Conservation (phyloP, 2,888 invertebrate genomes). For the Tetragnatha montana region DNA sequence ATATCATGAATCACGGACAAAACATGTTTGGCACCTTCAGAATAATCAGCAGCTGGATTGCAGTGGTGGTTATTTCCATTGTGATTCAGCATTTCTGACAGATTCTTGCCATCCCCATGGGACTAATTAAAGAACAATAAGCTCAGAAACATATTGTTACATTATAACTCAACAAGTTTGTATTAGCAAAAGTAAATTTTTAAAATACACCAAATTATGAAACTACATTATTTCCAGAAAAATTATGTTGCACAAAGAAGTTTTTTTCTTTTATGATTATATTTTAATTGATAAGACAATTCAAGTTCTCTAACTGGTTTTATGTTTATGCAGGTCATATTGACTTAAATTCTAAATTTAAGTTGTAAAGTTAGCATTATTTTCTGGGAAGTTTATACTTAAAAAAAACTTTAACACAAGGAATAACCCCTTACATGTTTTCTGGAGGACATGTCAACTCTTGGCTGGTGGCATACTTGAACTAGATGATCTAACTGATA, state of each 20-base stretch:
- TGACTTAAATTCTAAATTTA: not conserved
- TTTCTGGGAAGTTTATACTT: not conserved
- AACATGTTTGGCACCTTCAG: slow-evolving; percentile 95
- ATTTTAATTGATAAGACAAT: not conserved
- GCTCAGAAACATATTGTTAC: not conserved
- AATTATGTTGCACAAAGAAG: no score
- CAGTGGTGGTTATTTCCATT: slow-evolving; percentile 82
- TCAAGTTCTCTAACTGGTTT: no score
- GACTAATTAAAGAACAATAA: slow-evolving; percentile 74
- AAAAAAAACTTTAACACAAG: not conserved
- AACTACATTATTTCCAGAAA: not conserved
- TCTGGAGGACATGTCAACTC: slow-evolving; percentile 76
- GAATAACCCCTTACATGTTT: slow-evolving; percentile 79
- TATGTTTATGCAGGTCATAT: not conserved
- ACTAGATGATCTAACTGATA: slow-evolving; percentile 96
- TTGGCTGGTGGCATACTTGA: slow-evolving; percentile 91
- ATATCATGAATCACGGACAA: slow-evolving; percentile 97
- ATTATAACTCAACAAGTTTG: not conserved
- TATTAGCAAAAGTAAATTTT: not conserved
- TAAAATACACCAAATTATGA: not conserved
- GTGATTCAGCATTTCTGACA: slow-evolving; percentile 76
- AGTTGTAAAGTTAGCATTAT: not conserved
- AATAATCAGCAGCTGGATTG: slow-evolving; percentile 95
- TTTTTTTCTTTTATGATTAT: no score
- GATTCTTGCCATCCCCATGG: slow-evolving; percentile 77